phyloP scores from a whole-genome alignment of 2,113 vertebrate species.

The Butastur rufipennis region DNA sequence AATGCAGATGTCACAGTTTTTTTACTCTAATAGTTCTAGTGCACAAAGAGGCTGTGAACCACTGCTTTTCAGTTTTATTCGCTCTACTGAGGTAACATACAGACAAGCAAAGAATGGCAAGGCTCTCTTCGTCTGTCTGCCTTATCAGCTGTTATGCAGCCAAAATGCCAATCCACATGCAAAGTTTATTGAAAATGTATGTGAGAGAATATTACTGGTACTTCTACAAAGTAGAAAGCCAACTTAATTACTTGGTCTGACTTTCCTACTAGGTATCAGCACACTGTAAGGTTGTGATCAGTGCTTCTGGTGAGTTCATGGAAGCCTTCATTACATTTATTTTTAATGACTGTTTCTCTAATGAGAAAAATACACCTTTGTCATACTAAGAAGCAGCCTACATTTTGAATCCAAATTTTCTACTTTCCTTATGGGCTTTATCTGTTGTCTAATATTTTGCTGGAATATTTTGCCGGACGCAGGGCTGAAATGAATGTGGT shows the following conservation, averaged over 20 bases:
- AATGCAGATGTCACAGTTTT: not conserved
- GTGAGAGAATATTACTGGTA: not conserved
- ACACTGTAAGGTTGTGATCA: not conserved
- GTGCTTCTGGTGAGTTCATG: not conserved
- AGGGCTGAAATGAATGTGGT: not conserved
- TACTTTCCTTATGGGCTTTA: not conserved
- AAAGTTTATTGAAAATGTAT: not conserved
- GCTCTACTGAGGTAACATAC: not conserved
- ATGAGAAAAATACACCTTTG: not conserved
- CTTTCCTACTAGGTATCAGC: not conserved
- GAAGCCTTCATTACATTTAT: not conserved
- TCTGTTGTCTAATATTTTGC: not conserved
- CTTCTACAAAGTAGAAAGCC: not conserved
- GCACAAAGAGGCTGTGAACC: not conserved
- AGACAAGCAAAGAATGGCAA: not conserved
- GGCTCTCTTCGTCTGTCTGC: not conserved
- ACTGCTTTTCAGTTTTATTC: not conserved
- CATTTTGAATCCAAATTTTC: not conserved
- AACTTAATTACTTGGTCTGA: not conserved
- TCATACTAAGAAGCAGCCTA: not conserved
- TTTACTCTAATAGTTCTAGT: not conserved
- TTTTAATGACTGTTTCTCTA: conserved; percentile 3
- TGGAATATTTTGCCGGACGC: not conserved
- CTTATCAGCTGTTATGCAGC: not conserved
- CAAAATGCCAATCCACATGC: accelerated